phyloP scores from a whole-genome alignment of 2,797 vertebrate genomes.

The Brotula barbata region DNA sequence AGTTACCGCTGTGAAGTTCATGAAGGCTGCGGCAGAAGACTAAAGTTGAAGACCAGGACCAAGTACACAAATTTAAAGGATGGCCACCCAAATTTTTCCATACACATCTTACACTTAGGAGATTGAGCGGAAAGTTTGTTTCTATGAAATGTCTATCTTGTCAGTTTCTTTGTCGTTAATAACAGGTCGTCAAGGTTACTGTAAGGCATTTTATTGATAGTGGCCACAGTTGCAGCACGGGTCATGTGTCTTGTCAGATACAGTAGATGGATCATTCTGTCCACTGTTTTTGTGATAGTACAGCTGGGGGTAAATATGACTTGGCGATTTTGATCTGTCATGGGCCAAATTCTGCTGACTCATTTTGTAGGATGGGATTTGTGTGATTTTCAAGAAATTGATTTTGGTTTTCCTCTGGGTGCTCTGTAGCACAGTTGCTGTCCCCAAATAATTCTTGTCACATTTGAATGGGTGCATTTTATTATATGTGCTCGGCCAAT shows the following conservation, averaged over 20 bases:
- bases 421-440: constrained; percentile 13
- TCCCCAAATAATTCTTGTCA: constrained; percentile 2
- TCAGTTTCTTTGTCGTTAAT: constrained; percentile 11
- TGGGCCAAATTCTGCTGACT: constrained; percentile 5
- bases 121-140: constrained; percentile 19
- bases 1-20: constrained; percentile 41
- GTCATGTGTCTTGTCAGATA: constrained; percentile 12
- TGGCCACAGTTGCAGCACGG: not conserved
- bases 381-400: not conserved
- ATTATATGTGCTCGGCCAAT: too few relatives aligned
- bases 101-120: constrained; percentile 42
- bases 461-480: not conserved
- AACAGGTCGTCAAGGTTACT: constrained; percentile 11
- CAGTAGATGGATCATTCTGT: constrained; percentile 10
- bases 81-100: constrained; percentile 8
- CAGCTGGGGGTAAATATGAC: not conserved
- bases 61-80: constrained; percentile 43
- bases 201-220: constrained; percentile 1
- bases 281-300: constrained; percentile 7
- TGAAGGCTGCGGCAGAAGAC: constrained; percentile 43
- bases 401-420: constrained; percentile 19
- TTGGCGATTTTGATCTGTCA: constrained; percentile 8
- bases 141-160: constrained; percentile 41
- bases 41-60: constrained; percentile 43
- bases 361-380: not conserved